Percentiles rank a stretch among this genome's conserved stretches.
phyloP scores from a whole-genome alignment of 2,888 invertebrate genomes.

The Siphlonurus alternatus region DNA sequence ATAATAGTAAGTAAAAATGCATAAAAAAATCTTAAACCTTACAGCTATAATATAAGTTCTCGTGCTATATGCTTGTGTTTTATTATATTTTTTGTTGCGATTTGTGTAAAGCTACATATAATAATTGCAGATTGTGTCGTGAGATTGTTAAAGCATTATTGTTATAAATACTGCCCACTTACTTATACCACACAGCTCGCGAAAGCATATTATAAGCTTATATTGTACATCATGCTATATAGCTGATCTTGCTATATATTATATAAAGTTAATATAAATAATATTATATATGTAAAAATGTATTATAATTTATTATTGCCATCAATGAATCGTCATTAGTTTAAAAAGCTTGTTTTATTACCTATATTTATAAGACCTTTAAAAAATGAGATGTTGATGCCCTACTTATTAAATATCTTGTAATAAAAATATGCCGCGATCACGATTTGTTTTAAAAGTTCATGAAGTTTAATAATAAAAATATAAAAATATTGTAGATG shows the following conservation, averaged over 20 bases:
- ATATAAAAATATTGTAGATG: too few species aligned
- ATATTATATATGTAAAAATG: background rate
- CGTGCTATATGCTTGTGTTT: background rate
- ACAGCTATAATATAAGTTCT: background rate
- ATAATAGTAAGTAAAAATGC: too few species aligned
- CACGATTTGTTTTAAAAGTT: background rate
- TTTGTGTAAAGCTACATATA: background rate
- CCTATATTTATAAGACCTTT: background rate
- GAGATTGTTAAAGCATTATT: background rate
- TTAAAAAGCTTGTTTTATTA: background rate
- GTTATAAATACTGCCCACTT: background rate
- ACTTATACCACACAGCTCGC: background rate
- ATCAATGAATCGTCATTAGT: background rate
- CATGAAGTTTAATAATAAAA: too few species aligned
- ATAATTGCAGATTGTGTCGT: background rate
- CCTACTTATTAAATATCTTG: background rate
- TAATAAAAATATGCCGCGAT: background rate
- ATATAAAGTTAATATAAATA: too few species aligned
- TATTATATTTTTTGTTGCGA: background rate
- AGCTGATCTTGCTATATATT: too few species aligned
- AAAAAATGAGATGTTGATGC: background rate
- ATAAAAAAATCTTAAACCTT: too few species aligned
- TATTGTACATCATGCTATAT: background rate
- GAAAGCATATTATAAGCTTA: background rate
- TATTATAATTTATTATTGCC: background rate